Evolutionary conservation across 2,797 vertebrate genomes (phyloP).

Genomic region (Mormyrops attenuatus): DNA sequence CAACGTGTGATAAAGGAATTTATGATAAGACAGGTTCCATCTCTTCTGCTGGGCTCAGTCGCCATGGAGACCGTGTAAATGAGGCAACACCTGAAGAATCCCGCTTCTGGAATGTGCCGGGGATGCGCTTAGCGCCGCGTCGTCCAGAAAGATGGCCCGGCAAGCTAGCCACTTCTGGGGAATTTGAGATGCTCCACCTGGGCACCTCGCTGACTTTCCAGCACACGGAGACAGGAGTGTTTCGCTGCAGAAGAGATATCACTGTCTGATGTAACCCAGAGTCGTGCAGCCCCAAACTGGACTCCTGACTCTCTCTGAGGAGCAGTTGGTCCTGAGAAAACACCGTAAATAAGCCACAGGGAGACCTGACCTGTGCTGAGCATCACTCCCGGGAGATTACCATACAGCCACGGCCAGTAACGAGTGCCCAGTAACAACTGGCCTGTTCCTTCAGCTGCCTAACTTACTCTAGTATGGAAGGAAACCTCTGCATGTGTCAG

Average conservation of each 20-base stretch:
- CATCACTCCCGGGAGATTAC: background rate
- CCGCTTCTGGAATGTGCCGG: background rate
- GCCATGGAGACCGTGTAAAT: background rate
- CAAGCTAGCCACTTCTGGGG: background rate
- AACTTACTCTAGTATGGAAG: background rate
- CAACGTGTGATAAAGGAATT: background rate
- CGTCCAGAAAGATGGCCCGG: background rate
- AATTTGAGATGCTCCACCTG: background rate
- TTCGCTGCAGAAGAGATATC: conserved; percentile 30
- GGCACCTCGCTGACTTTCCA: background rate
- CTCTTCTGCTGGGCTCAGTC: background rate
- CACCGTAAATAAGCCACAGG: conserved; percentile 25
- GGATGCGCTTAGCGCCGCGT: background rate
- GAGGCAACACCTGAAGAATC: background rate
- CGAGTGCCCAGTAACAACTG: background rate
- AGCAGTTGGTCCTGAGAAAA: conserved; percentile 26
- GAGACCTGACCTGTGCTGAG: background rate
- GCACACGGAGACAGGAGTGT: conserved; percentile 7
- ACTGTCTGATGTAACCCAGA: conserved; percentile 34
- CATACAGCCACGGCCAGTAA: background rate
- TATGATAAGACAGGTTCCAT: background rate
- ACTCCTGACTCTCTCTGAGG: conserved; percentile 20
- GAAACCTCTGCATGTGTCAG: background rate
- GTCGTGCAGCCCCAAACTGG: conserved; percentile 24
- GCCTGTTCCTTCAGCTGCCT: background rate